Percentiles rank a stretch among this genome's conserved stretches.
Evolutionary conservation across 2,797 vertebrate genomes (phyloP).

Genomic region (Galago senegalensis): DNA sequence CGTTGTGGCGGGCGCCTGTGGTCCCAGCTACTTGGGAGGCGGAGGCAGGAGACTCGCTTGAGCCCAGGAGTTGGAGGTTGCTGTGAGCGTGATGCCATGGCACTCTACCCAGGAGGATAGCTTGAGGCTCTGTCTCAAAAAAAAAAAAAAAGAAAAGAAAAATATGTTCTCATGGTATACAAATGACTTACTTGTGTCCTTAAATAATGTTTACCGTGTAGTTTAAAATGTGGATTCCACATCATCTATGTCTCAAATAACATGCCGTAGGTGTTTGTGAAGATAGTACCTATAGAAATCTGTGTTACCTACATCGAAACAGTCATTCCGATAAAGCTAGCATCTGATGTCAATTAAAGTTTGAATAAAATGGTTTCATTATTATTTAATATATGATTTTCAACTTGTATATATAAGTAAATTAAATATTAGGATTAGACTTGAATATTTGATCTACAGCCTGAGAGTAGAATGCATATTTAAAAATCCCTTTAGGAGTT

Average conservation of each 20-base stretch:
- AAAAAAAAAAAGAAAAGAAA: too few relatives aligned
- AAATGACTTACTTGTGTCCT: background rate
- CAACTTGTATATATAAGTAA: constrained; percentile 51
- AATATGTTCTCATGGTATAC: background rate
- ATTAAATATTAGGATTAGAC: constrained; percentile 42
- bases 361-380: constrained; percentile 36
- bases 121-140: too few relatives aligned
- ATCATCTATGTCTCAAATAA: background rate
- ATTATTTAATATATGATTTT: constrained; percentile 5
- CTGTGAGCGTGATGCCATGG: too few relatives aligned
- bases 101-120: too few relatives aligned
- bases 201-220: background rate
- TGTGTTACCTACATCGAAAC: background rate
- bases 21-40: too few relatives aligned
- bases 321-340: background rate
- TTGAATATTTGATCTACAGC: constrained; percentile 40
- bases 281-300: background rate
- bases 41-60: too few relatives aligned
- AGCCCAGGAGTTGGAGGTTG: too few relatives aligned
- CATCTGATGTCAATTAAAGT: background rate
- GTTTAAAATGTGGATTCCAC: background rate
- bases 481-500: constrained; percentile 19
- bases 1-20: too few relatives aligned
- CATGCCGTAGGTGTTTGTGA: background rate
- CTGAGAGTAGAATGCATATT: background rate